Percentiles rank a stretch among this genome's conserved stretches.
phyloP scores from a whole-genome alignment of 1,140 invertebrate genomes.

The Lethocerus indicus region DNA sequence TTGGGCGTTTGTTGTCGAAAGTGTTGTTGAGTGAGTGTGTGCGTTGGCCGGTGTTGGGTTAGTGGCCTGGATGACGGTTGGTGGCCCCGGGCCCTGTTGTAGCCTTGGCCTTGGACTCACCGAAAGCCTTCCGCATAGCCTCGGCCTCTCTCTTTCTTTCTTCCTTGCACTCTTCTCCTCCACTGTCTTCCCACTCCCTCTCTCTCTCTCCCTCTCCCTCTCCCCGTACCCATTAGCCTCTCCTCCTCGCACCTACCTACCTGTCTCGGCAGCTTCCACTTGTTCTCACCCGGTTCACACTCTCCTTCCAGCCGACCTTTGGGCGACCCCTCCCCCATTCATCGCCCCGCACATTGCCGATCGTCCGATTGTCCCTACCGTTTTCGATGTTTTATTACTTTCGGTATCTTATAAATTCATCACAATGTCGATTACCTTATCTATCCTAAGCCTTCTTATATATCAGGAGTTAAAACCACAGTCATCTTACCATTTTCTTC shows the following conservation, averaged over 20 bases:
- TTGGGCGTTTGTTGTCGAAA: no score
- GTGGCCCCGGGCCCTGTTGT: no score
- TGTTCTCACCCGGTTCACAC: neutral
- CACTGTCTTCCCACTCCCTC: constrained; percentile 1
- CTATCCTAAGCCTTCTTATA: no score
- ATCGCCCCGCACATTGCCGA: neutral
- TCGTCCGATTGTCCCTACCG: neutral
- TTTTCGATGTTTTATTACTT: neutral
- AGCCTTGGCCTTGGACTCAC: no score
- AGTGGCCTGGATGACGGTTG: no score
- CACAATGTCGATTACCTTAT: no score
- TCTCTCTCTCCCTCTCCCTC: constrained; percentile 2
- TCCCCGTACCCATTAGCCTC: neutral
- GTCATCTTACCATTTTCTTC: no score
- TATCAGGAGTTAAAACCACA: no score
- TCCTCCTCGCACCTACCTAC: neutral
- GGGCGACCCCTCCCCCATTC: neutral
- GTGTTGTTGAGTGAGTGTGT: no score
- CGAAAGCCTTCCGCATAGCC: neutral
- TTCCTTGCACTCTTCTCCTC: constrained; percentile 1
- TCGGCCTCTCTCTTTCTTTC: neutral
- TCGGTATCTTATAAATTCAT: no score
- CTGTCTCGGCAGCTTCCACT: neutral
- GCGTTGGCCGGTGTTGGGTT: no score
- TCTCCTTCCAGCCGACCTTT: neutral